phyloP scores from a whole-genome alignment of 2,797 vertebrate species.

The Phyllotis vaccarum region DNA sequence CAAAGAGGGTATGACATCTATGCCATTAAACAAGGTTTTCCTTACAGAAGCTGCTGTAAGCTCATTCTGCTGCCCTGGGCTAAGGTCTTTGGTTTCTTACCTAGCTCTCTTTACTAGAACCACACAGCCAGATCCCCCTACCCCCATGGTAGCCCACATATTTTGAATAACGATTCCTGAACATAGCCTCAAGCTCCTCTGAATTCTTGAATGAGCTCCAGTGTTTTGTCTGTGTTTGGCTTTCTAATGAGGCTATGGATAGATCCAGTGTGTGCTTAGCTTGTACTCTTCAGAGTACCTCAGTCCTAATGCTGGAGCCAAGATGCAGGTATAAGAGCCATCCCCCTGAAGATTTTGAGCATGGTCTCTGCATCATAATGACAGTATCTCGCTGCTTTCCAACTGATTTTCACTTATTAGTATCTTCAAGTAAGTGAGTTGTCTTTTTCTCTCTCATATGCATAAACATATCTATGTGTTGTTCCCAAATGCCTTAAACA shows the following conservation, averaged over 20 bases:
- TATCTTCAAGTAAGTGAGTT: no score
- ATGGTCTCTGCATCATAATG: neutral
- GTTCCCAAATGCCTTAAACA: neutral
- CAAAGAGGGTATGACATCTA: neutral
- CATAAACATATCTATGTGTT: neutral
- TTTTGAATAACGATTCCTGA: neutral
- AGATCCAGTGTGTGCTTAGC: neutral
- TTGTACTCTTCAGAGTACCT: neutral
- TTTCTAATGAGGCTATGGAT: neutral
- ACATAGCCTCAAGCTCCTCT: neutral
- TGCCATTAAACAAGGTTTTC: neutral
- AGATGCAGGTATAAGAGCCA: neutral
- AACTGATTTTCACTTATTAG: neutral
- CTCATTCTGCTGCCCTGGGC: neutral
- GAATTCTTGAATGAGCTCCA: neutral
- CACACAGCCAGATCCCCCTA: neutral
- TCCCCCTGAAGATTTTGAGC: neutral
- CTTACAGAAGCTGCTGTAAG: neutral
- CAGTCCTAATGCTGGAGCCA: neutral
- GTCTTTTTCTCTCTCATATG: neutral
- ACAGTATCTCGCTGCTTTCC: neutral
- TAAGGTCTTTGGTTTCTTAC: neutral
- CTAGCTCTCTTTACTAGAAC: neutral
- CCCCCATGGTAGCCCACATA: neutral
- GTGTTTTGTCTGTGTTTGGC: neutral